Evolutionary conservation across 64 coral and sea anemone species (phyloP).

Genomic region (Montipora sp.): DNA sequence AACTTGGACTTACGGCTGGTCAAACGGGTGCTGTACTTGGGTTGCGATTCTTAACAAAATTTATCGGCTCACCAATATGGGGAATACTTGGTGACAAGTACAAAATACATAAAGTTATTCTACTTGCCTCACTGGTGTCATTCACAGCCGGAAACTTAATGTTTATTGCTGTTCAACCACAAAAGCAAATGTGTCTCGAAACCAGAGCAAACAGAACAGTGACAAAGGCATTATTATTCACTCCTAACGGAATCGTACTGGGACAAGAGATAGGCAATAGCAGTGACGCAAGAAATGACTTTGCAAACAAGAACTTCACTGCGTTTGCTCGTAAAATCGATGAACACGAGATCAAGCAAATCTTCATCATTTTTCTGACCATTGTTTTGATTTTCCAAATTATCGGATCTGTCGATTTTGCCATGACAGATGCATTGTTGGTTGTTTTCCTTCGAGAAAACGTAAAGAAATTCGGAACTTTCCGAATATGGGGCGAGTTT

Average conservation of each 20-base stretch:
- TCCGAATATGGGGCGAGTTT: constrained; percentile 63
- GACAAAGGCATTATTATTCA: constrained; percentile 23
- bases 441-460: constrained; percentile 47
- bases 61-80: constrained; percentile 72
- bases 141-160: constrained; percentile 53
- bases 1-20: constrained; percentile 59
- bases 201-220: constrained; percentile 33
- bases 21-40: constrained; percentile 67
- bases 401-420: constrained; percentile 46
- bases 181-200: constrained; percentile 55
- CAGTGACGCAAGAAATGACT: not conserved
- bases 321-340: not conserved
- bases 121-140: constrained; percentile 57
- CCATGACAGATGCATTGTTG: constrained; percentile 30
- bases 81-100: constrained; percentile 68
- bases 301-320: not conserved
- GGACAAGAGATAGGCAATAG: not conserved
- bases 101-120: constrained; percentile 58
- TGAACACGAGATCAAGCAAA: not conserved
- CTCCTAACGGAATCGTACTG: not conserved
- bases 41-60: constrained; percentile 49
- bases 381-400: constrained; percentile 28
- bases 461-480: constrained; percentile 42
- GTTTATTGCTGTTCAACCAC: constrained; percentile 58
- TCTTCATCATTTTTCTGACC: constrained; percentile 30